These are phyloP conservation scores for Rotaria socialis DNA, from an alignment of 2,888 invertebrate species.

Conservation along the genomic window DNA sequence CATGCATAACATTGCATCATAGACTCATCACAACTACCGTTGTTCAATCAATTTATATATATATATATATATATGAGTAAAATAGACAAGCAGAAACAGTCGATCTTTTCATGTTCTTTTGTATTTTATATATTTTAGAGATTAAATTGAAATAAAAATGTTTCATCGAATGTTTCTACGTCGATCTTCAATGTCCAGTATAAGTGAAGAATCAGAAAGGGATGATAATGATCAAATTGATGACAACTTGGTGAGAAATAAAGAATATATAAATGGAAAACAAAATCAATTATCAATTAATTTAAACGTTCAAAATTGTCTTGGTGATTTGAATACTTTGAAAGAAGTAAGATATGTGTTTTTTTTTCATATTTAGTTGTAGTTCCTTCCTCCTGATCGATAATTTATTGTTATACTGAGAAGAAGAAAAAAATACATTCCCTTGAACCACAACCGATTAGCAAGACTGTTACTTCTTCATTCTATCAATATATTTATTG, in stretches of 20 bases:
- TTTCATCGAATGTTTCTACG: background rate
- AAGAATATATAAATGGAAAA: background rate
- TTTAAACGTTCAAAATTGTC: background rate
- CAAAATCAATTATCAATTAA: background rate
- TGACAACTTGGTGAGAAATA: too few relatives aligned
- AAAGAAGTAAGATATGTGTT: background rate
- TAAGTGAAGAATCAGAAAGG: background rate
- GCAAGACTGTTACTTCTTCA: background rate
- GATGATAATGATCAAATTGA: background rate
- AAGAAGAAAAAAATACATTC: too few relatives aligned
- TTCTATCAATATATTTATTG: background rate
- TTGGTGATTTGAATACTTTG: background rate
- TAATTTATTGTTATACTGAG: too few relatives aligned
- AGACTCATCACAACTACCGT: background rate
- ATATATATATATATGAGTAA: background rate
- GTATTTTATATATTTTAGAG: background rate
- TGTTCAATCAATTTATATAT: background rate
- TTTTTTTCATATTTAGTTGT: background rate
- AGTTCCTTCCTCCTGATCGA: too few relatives aligned
- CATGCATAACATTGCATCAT: background rate
- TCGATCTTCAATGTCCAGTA: conserved; percentile 20
- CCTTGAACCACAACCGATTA: background rate
- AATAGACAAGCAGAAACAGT: background rate
- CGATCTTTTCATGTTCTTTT: background rate
- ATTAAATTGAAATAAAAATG: background rate